These are phyloP conservation scores for Austrofundulus limnaeus DNA, from an alignment of 2,113 vertebrate genomes.

Conservation along the genomic window DNA sequence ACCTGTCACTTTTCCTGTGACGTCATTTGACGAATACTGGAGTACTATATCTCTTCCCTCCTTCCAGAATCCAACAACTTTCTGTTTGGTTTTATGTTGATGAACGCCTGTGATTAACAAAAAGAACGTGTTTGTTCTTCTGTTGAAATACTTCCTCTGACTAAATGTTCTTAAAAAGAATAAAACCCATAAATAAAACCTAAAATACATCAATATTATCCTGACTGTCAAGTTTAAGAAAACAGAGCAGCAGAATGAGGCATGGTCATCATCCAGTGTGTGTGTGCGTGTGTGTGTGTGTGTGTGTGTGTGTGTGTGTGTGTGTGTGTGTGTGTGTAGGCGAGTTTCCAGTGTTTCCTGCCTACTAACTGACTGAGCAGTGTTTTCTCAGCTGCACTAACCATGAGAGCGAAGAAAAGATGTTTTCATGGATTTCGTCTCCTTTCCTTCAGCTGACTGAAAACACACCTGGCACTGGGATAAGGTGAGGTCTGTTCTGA, in stretches of 20 bases:
- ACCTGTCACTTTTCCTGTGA: too few relatives aligned
- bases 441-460: conserved; percentile 47
- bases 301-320: conserved; percentile 21
- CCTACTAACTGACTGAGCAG: conserved; percentile 55
- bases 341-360: conserved; percentile 54
- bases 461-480: conserved; percentile 60
- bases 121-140: too few relatives aligned
- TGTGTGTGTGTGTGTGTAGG: conserved; percentile 45
- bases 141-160: not conserved
- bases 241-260: conserved; percentile 36
- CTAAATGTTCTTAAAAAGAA: not conserved
- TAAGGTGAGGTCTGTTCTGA: conserved; percentile 58
- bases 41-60: not conserved
- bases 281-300: conserved; percentile 24
- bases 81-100: not conserved
- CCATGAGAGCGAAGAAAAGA: conserved; percentile 63
- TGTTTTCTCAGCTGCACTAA: conserved; percentile 72
- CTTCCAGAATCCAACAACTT: not conserved
- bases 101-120: too few relatives aligned
- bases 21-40: too few relatives aligned
- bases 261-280: conserved; percentile 4
- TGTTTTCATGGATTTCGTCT: conserved; percentile 61
- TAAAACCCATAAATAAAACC: not conserved
- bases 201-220: not conserved
- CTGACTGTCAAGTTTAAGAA: conserved; percentile 24